A percentile compares a stretch with the other conserved stretches of the same genome.
phyloP scores from a whole-genome alignment of 2,113 vertebrate genomes.

The Heloderma charlesbogerti region DNA sequence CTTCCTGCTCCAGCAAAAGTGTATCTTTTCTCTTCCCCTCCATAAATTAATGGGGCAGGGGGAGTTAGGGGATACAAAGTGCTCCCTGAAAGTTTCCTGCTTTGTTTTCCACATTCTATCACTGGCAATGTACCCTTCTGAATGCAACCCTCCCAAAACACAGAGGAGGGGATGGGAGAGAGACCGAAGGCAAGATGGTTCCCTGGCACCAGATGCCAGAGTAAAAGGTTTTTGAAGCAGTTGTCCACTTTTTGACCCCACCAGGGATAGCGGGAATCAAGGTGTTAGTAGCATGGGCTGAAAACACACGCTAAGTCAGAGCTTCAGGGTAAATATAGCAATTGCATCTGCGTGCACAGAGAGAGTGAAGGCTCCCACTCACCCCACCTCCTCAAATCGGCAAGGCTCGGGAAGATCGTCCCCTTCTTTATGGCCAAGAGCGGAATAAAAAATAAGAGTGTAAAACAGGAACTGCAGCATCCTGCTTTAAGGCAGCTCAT shows the following conservation, averaged over 20 bases:
- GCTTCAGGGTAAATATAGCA: not conserved
- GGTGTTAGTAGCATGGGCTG: not conserved
- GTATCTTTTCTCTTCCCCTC: not conserved
- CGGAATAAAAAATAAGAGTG: not conserved
- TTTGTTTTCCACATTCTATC: not conserved
- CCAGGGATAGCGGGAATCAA: not conserved
- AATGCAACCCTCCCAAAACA: not conserved
- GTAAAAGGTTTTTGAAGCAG: fast-evolving
- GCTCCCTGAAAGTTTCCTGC: not conserved
- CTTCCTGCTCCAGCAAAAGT: not conserved
- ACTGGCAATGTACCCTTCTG: not conserved
- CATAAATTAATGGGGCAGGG: too few species aligned
- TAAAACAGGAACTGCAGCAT: not conserved
- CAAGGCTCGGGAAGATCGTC: not conserved
- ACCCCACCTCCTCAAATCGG: not conserved
- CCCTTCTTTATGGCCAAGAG: not conserved
- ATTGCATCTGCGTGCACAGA: not conserved
- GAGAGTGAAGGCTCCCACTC: not conserved
- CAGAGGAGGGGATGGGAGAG: too few species aligned
- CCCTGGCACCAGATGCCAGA: not conserved
- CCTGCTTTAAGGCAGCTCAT: not conserved
- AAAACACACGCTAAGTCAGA: not conserved
- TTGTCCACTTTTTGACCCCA: not conserved
- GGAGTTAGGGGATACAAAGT: too few species aligned
- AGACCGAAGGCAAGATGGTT: not conserved